Conservation (phyloP, 1,140 invertebrate genomes). For the Macrobrachium rosenbergii region DNA sequence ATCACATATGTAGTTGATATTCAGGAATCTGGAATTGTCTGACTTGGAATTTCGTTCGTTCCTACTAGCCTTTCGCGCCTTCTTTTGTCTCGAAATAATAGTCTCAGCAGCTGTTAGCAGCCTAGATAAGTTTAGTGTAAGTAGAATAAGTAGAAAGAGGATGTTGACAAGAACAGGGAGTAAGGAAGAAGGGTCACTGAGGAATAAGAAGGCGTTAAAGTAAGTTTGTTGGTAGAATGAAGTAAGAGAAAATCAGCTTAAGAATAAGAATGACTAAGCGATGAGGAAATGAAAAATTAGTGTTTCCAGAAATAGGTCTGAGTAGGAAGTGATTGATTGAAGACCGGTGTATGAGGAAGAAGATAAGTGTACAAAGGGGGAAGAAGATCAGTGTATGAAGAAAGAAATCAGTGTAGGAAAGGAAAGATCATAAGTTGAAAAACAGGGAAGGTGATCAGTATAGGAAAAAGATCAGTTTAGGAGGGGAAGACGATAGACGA, state of each 20-base stretch:
- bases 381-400: not conserved
- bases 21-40: too few species aligned
- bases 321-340: too few species aligned
- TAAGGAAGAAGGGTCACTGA: not conserved
- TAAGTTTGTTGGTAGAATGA: not conserved
- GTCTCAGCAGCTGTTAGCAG: not conserved
- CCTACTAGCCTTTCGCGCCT: too few species aligned
- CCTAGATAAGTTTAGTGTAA: not conserved
- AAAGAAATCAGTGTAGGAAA: not conserved
- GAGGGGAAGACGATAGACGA: too few species aligned
- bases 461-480: too few species aligned
- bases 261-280: not conserved
- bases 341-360: not conserved
- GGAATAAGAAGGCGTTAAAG: not conserved
- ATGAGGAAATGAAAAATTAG: not conserved
- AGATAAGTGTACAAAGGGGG: not conserved
- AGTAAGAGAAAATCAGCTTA: not conserved
- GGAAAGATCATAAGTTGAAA: not conserved
- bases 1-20: too few species aligned
- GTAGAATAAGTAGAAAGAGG: not conserved
- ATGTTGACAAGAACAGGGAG: not conserved
- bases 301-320: not conserved
- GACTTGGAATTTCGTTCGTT: too few species aligned
- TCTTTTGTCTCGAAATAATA: too few species aligned
- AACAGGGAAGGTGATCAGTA: not conserved